Evolutionary conservation across 2,888 invertebrate genomes (phyloP).

Genomic region (Rhamnusium bicolor): DNA sequence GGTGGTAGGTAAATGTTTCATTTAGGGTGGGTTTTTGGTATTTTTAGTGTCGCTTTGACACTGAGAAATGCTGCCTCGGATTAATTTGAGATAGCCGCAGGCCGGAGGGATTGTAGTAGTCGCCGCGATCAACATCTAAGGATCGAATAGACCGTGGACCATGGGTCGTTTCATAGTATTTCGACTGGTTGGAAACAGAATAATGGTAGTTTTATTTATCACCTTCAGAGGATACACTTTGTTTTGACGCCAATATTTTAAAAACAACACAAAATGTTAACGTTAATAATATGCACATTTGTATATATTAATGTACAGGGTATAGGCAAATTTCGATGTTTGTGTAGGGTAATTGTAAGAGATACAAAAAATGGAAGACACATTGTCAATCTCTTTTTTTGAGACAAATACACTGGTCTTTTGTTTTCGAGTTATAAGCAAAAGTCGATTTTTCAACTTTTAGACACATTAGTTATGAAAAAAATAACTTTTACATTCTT

Average conservation of each 20-base stretch:
- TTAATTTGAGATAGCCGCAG: conserved; percentile 34
- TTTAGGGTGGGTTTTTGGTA: conserved; percentile 43
- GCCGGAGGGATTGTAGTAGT: neutral
- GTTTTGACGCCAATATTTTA: neutral
- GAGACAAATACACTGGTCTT: too few species aligned
- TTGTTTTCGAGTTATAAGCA: too few species aligned
- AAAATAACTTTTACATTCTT: too few species aligned
- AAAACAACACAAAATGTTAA: neutral
- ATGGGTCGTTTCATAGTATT: conserved; percentile 11
- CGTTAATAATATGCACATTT: too few species aligned
- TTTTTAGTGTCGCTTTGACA: conserved; percentile 37
- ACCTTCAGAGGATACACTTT: neutral
- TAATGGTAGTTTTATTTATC: conserved; percentile 23
- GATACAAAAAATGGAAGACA: too few species aligned
- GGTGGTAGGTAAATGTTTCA: conserved; percentile 48
- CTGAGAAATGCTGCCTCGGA: conserved; percentile 44
- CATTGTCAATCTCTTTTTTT: too few species aligned
- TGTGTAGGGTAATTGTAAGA: too few species aligned
- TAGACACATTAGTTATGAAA: too few species aligned
- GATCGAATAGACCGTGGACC: neutral
- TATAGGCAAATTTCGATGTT: too few species aligned
- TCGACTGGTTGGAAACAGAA: neutral
- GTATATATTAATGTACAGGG: too few species aligned
- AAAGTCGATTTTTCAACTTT: too few species aligned
- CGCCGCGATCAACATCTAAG: neutral